Percentiles rank a stretch among this genome's conserved stretches.
Evolutionary conservation across 2,797 vertebrate genomes (phyloP).

Genomic region (Clarias pachynema): DNA sequence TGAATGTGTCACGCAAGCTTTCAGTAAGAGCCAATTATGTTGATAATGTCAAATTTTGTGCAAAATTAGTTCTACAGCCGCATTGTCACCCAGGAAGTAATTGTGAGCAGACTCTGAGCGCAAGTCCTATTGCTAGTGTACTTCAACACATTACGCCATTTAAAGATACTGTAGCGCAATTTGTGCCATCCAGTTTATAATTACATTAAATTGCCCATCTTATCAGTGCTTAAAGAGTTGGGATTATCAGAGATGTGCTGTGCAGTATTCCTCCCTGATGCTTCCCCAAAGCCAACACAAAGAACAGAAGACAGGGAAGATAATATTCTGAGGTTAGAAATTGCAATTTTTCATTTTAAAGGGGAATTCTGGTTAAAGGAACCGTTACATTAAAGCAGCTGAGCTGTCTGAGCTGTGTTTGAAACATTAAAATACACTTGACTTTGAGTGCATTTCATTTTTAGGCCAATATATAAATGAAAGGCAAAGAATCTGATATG

Average conservation of each 20-base stretch:
- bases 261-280: constrained; percentile 75
- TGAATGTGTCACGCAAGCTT: constrained; percentile 89
- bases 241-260: constrained; percentile 79
- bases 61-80: constrained; percentile 80
- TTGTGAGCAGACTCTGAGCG: constrained; percentile 72
- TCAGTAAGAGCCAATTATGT: constrained; percentile 92
- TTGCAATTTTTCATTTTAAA: constrained; percentile 79
- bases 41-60: constrained; percentile 97
- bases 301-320: constrained; percentile 69
- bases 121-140: constrained; percentile 75
- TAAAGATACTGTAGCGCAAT: constrained; percentile 73
- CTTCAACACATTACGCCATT: constrained; percentile 73
- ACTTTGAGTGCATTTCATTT: constrained; percentile 76
- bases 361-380: constrained; percentile 61
- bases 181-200: constrained; percentile 79
- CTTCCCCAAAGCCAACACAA: constrained; percentile 71
- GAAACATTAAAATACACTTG: constrained; percentile 82
- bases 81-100: constrained; percentile 77
- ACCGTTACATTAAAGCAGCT: constrained; percentile 67
- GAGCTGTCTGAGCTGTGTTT: constrained; percentile 66
- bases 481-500: constrained; percentile 66
- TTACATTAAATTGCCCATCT: constrained; percentile 83
- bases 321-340: constrained; percentile 82
- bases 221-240: constrained; percentile 80
- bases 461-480: constrained; percentile 74